Evolutionary conservation across 2,888 invertebrate genomes (phyloP).

Genomic region (Phytoseiulus persimilis): DNA sequence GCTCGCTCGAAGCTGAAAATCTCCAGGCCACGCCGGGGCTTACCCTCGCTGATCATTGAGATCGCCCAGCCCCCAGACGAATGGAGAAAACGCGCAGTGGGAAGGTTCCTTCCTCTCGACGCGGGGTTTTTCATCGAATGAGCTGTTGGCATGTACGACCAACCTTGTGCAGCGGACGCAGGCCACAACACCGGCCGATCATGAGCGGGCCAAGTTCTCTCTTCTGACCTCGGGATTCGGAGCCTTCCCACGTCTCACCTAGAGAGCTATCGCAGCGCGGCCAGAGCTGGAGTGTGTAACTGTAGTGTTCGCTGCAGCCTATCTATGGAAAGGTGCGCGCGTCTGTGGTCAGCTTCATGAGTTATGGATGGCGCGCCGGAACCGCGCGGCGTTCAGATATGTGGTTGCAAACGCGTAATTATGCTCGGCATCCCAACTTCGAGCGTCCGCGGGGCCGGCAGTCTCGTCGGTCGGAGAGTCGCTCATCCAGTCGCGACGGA

Average conservation of each 20-base stretch:
- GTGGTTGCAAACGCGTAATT: neutral
- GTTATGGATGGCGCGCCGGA: neutral
- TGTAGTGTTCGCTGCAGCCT: neutral
- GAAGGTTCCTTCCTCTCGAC: no score
- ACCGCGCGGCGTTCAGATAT: neutral
- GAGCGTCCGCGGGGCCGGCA: neutral
- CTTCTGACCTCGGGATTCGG: no score
- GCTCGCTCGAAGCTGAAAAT: no score
- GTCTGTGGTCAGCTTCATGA: neutral
- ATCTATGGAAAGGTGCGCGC: neutral
- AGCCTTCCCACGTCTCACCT: neutral
- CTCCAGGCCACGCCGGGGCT: no score
- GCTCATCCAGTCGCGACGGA: neutral
- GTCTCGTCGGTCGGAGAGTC: neutral
- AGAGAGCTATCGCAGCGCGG: neutral
- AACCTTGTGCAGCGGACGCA: no score
- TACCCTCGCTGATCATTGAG: no score
- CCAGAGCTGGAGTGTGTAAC: neutral
- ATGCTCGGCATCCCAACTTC: neutral
- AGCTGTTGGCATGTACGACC: no score
- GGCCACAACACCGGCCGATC: no score
- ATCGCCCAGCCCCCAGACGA: no score
- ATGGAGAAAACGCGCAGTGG: no score
- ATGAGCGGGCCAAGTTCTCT: no score
- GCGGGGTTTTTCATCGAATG: no score